These are phyloP conservation scores for Rhingia campestris DNA, from an alignment of 2,888 invertebrate species.

Conservation along the genomic window DNA sequence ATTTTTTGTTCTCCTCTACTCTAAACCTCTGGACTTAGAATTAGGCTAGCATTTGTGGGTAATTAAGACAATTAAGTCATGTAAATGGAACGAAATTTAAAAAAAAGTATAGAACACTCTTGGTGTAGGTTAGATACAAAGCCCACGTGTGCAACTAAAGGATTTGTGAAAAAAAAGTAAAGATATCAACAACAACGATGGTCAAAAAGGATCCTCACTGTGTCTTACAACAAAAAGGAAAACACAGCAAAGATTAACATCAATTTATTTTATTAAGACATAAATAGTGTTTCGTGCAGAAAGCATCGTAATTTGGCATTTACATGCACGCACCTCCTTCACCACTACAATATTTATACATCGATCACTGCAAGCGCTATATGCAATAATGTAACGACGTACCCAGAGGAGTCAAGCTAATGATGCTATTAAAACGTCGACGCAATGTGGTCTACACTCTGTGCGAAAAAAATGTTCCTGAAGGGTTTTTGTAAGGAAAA, in stretches of 20 bases:
- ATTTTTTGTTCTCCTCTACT: neutral
- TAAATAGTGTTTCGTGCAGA: conserved; percentile 77
- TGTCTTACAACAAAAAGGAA: conserved; percentile 27
- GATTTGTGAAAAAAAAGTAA: neutral
- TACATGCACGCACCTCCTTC: conserved; percentile 76
- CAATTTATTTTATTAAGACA: conserved; percentile 77
- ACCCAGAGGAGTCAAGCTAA: conserved; percentile 71
- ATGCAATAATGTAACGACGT: conserved; percentile 70
- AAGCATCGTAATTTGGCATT: conserved; percentile 76
- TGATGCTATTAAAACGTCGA: conserved; percentile 72
- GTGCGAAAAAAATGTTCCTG: conserved; percentile 1
- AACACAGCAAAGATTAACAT: conserved; percentile 69
- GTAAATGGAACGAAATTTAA: conserved; percentile 40
- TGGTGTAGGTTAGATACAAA: conserved; percentile 8
- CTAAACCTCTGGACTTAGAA: neutral
- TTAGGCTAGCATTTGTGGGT: conserved; percentile 22
- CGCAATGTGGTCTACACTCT: conserved; percentile 62
- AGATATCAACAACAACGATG: conserved; percentile 43
- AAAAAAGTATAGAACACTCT: conserved; percentile 20
- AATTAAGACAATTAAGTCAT: conserved; percentile 69
- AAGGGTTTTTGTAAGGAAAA: too few species aligned
- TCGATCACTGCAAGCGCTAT: conserved; percentile 67
- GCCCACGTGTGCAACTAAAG: conserved; percentile 9
- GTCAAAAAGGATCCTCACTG: conserved; percentile 14
- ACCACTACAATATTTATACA: conserved; percentile 70